These are phyloP conservation scores for Phycodurus eques DNA, from an alignment of 2,113 vertebrate genomes.

Conservation along the genomic window DNA sequence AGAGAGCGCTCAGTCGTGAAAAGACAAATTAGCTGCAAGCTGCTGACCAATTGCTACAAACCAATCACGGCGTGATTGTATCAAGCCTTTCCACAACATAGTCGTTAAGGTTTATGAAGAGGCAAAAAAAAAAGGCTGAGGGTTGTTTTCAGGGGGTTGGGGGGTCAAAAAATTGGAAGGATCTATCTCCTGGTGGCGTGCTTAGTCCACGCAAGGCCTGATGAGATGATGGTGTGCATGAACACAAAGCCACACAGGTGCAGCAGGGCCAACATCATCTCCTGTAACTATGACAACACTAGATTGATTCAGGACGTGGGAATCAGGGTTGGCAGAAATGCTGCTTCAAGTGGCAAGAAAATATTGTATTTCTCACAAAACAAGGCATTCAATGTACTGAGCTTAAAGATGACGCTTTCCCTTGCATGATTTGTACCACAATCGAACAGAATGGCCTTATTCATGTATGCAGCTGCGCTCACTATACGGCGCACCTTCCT, in stretches of 20 bases:
- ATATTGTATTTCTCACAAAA: not conserved
- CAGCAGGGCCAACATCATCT: conserved; percentile 69
- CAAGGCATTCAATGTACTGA: not conserved
- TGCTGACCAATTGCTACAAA: conserved; percentile 71
- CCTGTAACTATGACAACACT: conserved; percentile 79
- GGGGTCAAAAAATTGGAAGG: not conserved
- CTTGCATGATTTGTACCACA: conserved; percentile 39
- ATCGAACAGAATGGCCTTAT: conserved; percentile 71
- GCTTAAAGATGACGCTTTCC: not conserved
- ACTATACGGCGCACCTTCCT: conserved; percentile 70
- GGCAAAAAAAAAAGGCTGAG: not conserved
- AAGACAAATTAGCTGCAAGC: conserved; percentile 72
- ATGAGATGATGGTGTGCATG: conserved; percentile 49
- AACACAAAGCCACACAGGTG: conserved; percentile 72
- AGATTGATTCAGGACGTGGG: conserved; percentile 76
- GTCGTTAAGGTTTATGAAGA: conserved; percentile 54
- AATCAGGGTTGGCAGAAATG: conserved; percentile 56
- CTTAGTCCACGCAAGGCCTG: conserved; percentile 32
- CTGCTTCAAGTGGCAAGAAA: conserved; percentile 10
- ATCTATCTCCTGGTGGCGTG: not conserved
- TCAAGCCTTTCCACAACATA: conserved; percentile 46
- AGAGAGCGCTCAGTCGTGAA: conserved; percentile 69
- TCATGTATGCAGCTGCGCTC: conserved; percentile 74
- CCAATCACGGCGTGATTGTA: conserved; percentile 63
- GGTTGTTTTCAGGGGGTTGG: conserved; percentile 18